These are phyloP conservation scores for Magallana gigas DNA, from an alignment of 1,140 invertebrate genomes.

Conservation along the genomic window DNA sequence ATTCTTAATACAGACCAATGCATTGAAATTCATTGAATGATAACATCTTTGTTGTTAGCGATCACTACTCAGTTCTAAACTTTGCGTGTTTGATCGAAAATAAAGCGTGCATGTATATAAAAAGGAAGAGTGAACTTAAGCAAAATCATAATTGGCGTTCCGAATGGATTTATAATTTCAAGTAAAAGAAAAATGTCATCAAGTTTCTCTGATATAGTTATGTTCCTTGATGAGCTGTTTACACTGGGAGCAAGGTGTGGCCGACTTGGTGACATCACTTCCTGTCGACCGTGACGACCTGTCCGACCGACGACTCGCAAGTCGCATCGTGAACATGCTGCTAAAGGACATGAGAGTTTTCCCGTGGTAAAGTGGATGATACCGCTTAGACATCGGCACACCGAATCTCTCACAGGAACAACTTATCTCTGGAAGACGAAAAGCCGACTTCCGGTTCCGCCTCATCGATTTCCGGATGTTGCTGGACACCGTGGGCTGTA, in stretches of 20 bases:
- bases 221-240: neutral
- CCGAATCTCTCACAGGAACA: conserved; percentile 24
- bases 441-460: conserved; percentile 1
- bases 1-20: no score
- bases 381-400: neutral
- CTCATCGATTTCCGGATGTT: conserved; percentile 20
- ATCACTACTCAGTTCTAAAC: no score
- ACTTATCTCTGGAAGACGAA: conserved; percentile 11
- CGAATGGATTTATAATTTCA: neutral
- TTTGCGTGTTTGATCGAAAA: no score
- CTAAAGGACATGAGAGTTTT: neutral
- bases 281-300: neutral
- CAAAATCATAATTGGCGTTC: no score
- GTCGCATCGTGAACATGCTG: conserved; percentile 1
- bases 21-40: no score
- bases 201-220: no score
- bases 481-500: conserved; percentile 3
- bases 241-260: neutral
- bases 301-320: neutral
- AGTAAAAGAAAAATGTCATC: neutral
- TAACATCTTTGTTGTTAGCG: no score
- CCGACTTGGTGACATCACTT: neutral
- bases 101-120: no score
- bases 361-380: neutral
- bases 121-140: no score